These are phyloP conservation scores for Galeopsomyia nigrocyanea DNA, from an alignment of 2,888 invertebrate species.

Conservation along the genomic window DNA sequence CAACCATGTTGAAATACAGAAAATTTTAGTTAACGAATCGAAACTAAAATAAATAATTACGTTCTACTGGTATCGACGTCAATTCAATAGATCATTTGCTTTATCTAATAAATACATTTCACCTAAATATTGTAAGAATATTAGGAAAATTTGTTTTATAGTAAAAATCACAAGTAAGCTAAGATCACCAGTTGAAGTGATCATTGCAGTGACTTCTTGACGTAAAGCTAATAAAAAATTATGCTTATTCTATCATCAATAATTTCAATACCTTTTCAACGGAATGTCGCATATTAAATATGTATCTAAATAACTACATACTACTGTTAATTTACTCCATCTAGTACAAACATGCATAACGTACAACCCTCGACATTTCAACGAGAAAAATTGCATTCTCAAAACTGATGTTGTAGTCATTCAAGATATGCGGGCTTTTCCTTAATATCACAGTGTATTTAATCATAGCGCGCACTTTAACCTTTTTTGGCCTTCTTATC, in stretches of 20 bases:
- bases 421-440: constrained; percentile 11
- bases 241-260: constrained; percentile 1
- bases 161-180: constrained; percentile 28
- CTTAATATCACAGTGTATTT: constrained; percentile 41
- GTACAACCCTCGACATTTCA: not conserved
- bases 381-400: constrained; percentile 17
- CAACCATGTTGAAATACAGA: constrained; percentile 10
- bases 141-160: not conserved
- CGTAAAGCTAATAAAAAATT: too few relatives aligned
- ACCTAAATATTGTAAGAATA: constrained; percentile 20
- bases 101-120: constrained; percentile 2
- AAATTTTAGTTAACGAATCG: constrained; percentile 6
- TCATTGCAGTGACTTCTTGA: not conserved
- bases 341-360: too few relatives aligned
- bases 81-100: constrained; percentile 4
- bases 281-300: not conserved
- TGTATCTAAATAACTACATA: constrained; percentile 16
- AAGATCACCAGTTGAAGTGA: constrained; percentile 29
- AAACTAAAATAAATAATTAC: constrained; percentile 27
- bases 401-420: constrained; percentile 4
- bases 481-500: too few relatives aligned
- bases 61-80: constrained; percentile 8
- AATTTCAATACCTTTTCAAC: not conserved
- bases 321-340: constrained; percentile 1
- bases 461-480: constrained; percentile 1